phyloP scores from a whole-genome alignment of 2,113 vertebrate species.

The Oostethus manadensis region DNA sequence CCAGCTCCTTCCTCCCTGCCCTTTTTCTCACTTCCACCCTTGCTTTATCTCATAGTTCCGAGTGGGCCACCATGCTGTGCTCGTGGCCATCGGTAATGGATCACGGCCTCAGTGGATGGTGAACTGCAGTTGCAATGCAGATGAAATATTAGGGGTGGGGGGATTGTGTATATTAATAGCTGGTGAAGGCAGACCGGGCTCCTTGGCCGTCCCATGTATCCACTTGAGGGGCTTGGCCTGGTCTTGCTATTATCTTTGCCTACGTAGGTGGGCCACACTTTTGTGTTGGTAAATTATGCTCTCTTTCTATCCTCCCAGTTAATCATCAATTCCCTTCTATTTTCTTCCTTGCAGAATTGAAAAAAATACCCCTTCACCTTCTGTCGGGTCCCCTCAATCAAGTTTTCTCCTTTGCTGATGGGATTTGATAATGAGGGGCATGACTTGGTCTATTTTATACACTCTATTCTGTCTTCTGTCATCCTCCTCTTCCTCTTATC shows the following conservation, averaged over 20 bases:
- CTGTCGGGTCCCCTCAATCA: constrained; percentile 2
- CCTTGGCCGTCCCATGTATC: constrained; percentile 30
- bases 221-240: constrained; percentile 34
- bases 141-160: constrained; percentile 63
- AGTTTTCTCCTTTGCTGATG: constrained; percentile 21
- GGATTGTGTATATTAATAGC: constrained; percentile 67
- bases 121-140: constrained; percentile 60
- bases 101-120: constrained; percentile 57
- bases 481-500: constrained; percentile 42
- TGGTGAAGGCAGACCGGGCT: constrained; percentile 61
- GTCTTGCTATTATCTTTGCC: constrained; percentile 35
- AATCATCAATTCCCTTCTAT: constrained; percentile 37
- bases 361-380: constrained; percentile 1
- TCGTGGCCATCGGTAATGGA: constrained; percentile 63
- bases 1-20: constrained; percentile 37
- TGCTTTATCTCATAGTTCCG: constrained; percentile 62
- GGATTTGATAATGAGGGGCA: constrained; percentile 51
- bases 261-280: constrained; percentile 32
- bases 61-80: constrained; percentile 62
- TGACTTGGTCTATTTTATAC: constrained; percentile 46
- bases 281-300: constrained; percentile 47
- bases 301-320: constrained; percentile 30
- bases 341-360: constrained; percentile 23
- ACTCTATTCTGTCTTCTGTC: constrained; percentile 37
- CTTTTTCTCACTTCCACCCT: constrained; percentile 55